These are phyloP conservation scores for Brachionus paranguensis DNA, from an alignment of 1,140 invertebrate genomes.

Conservation along the genomic window DNA sequence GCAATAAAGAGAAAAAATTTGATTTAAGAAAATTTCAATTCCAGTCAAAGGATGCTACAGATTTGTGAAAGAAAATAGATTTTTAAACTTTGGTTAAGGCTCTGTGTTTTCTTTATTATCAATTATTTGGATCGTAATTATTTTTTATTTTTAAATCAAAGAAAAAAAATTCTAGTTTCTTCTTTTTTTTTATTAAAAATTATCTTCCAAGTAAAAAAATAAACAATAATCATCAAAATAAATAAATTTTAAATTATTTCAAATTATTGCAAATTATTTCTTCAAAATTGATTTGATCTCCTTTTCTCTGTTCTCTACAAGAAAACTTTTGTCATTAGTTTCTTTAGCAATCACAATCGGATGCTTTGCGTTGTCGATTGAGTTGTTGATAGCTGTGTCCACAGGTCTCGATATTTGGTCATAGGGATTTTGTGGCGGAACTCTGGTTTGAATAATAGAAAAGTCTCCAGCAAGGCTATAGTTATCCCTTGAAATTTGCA, in stretches of 20 bases:
- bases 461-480: constrained; percentile 27
- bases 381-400: constrained; percentile 5
- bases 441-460: constrained; percentile 22
- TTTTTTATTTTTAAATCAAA: background rate
- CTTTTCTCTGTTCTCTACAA: background rate
- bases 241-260: no score
- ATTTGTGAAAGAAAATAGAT: background rate
- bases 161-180: background rate
- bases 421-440: constrained; percentile 24
- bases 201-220: background rate
- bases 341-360: constrained; percentile 6
- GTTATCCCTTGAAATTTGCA: background rate
- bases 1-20: background rate
- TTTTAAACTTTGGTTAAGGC: background rate
- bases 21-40: background rate
- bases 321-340: background rate
- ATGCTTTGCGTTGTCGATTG: constrained; percentile 5
- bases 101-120: background rate
- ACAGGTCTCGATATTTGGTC: constrained; percentile 12
- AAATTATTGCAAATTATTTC: background rate
- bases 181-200: background rate
- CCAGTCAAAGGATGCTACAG: background rate
- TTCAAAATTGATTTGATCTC: constrained; percentile 8
- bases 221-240: background rate
- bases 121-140: no score